These are phyloP conservation scores for Epinephelus coioides DNA, from an alignment of 2,797 vertebrate genomes.

Conservation along the genomic window DNA sequence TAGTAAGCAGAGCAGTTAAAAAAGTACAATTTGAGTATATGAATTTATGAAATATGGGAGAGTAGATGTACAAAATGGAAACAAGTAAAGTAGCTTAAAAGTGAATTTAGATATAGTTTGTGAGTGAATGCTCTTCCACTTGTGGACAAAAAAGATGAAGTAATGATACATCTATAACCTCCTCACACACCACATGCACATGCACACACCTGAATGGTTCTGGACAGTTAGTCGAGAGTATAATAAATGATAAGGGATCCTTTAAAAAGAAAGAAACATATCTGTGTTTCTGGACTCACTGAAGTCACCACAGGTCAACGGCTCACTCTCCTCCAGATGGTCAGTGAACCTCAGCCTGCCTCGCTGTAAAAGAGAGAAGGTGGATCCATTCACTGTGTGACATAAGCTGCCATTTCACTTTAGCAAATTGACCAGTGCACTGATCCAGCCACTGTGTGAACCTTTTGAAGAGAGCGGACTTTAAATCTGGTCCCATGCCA, in stretches of 20 bases:
- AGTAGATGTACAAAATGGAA: background rate
- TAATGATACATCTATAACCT: background rate
- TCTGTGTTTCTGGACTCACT: slow-evolving; percentile 9
- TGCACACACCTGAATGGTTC: background rate
- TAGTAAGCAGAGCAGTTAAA: background rate
- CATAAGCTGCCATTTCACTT: slow-evolving; percentile 59
- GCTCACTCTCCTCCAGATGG: slow-evolving; percentile 64
- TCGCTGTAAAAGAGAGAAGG: slow-evolving; percentile 4
- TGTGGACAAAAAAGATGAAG: background rate
- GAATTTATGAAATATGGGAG: background rate
- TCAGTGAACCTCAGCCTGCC: slow-evolving; percentile 35
- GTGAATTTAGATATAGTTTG: background rate
- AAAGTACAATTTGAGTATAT: background rate
- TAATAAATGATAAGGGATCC: background rate
- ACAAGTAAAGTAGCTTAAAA: background rate
- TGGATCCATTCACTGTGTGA: slow-evolving; percentile 46
- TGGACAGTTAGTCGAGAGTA: background rate
- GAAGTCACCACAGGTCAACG: slow-evolving; percentile 28
- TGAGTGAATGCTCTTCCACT: background rate
- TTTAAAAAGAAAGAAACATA: background rate
- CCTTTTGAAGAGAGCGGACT: slow-evolving; percentile 48
- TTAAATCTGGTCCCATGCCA: slow-evolving; percentile 63
- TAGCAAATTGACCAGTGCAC: slow-evolving; percentile 64
- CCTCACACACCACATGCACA: background rate
- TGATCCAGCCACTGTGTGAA: slow-evolving; percentile 67